phyloP scores from a whole-genome alignment of 2,113 vertebrate species.

The Morone chrysops region DNA sequence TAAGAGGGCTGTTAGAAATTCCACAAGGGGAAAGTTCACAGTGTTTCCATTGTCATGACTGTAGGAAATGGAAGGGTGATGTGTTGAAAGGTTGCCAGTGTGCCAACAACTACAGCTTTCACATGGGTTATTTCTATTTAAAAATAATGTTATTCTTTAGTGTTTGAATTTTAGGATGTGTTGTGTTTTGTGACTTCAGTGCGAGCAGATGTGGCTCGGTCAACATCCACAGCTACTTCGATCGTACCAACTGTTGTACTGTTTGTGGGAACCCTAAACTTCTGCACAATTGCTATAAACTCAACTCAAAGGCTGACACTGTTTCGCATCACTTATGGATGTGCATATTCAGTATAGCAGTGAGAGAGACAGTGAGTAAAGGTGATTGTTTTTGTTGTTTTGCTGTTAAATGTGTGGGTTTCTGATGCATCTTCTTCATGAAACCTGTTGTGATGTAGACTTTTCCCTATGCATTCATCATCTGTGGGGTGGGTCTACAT shows the following conservation, averaged over 20 bases:
- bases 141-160: conserved; percentile 48
- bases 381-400: background rate
- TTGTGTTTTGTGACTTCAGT: conserved; percentile 43
- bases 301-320: background rate
- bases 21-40: conserved; percentile 67
- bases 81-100: conserved; percentile 53
- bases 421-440: background rate
- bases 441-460: background rate
- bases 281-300: background rate
- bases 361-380: background rate
- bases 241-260: background rate
- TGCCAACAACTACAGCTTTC: conserved; percentile 50
- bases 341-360: background rate
- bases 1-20: conserved; percentile 73
- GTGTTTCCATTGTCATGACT: conserved; percentile 70
- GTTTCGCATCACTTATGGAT: background rate
- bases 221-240: background rate
- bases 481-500: background rate
- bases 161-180: conserved; percentile 23
- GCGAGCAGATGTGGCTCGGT: conserved; percentile 25
- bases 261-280: background rate
- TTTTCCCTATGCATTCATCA: background rate
- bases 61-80: conserved; percentile 63
- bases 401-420: background rate
- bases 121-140: conserved; percentile 19